Conservation (phyloP, 2,888 invertebrate genomes). For the Heliconius sara region DNA sequence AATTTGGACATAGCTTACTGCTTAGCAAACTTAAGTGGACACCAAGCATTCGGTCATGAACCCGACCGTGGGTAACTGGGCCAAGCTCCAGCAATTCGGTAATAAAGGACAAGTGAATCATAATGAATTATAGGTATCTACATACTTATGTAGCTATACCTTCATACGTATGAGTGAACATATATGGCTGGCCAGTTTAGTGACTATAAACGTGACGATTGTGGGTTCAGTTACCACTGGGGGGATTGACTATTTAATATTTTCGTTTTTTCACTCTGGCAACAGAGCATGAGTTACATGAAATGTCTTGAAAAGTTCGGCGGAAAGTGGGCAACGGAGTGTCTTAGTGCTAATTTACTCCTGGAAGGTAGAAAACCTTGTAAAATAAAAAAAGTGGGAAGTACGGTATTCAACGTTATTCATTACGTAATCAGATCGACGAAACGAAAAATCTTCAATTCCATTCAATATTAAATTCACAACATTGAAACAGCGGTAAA, state of each 20-base stretch:
- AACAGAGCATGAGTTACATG: not conserved
- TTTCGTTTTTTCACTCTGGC: not conserved
- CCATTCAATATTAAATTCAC: not conserved
- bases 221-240: not conserved
- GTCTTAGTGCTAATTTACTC: not conserved
- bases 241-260: not conserved
- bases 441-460: not conserved
- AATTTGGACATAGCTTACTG: not conserved
- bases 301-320: not conserved
- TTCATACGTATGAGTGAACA: not conserved
- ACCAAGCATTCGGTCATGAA: conserved; percentile 30
- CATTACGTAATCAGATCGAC: not conserved
- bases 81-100: conserved; percentile 33
- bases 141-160: not conserved
- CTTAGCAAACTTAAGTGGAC: conserved; percentile 2
- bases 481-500: not conserved
- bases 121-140: conserved; percentile 19
- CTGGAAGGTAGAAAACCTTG: not conserved
- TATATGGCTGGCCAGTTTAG: not conserved
- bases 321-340: too few relatives aligned
- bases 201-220: not conserved
- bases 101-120: conserved; percentile 34
- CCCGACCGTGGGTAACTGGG: conserved; percentile 38
- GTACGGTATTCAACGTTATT: not conserved
- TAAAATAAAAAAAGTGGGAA: not conserved